These are phyloP conservation scores for Rhopilema esculentum DNA, from an alignment of 30 jellyfish, hydroid and myxozoan species.

Conservation along the genomic window DNA sequence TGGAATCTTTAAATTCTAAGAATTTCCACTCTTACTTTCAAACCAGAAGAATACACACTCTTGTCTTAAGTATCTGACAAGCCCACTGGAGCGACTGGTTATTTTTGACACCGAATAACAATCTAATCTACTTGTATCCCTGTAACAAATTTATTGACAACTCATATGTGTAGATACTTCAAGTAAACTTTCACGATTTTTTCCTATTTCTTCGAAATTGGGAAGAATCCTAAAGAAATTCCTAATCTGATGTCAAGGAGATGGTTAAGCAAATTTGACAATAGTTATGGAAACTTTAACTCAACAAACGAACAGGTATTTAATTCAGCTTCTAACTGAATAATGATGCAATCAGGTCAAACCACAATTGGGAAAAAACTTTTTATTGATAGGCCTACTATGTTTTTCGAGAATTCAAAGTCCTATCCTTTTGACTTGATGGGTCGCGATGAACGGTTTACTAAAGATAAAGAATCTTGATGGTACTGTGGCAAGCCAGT, in stretches of 20 bases:
- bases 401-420: no score
- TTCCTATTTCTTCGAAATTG: not conserved
- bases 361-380: no score
- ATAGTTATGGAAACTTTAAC: conserved; percentile 47
- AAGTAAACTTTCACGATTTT: conserved; percentile 10
- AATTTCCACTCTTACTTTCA: no score
- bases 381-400: no score
- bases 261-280: not conserved
- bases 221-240: not conserved
- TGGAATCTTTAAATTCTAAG: no score
- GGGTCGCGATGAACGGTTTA: no score
- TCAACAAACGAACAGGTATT: conserved; percentile 81
- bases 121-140: conserved; percentile 10
- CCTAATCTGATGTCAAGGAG: not conserved
- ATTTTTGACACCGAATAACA: not conserved
- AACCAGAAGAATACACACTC: no score
- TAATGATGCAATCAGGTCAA: not conserved
- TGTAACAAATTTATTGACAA: conserved; percentile 20
- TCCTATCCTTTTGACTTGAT: no score
- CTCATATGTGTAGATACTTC: conserved; percentile 44
- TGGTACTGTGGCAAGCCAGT: no score
- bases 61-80: no score
- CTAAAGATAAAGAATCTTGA: no score
- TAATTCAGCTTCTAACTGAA: not conserved
- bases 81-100: no score